phyloP scores from a whole-genome alignment of 2,113 vertebrate species.

The Varanus komodoensis region DNA sequence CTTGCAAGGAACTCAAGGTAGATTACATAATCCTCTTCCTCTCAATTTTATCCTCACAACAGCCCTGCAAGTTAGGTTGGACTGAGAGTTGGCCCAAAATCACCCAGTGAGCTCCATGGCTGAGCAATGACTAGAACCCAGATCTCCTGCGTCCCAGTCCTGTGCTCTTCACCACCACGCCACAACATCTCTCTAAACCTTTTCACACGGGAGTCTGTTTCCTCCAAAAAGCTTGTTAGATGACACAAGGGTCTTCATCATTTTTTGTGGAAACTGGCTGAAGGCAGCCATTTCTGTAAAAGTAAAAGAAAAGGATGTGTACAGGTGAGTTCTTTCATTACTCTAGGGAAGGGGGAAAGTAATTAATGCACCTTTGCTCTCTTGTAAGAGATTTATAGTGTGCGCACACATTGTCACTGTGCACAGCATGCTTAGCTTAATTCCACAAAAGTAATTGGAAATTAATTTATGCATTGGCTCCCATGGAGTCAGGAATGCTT shows the following conservation, averaged over 20 bases:
- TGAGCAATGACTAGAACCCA: too few relatives aligned
- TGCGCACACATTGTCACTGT: not conserved
- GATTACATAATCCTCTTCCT: too few relatives aligned
- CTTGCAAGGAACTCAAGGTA: too few relatives aligned
- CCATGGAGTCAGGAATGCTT: not conserved
- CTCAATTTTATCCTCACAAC: too few relatives aligned
- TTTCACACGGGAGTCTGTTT: too few relatives aligned
- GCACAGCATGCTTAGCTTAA: constrained; percentile 10
- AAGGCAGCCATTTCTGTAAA: not conserved
- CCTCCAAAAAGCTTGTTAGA: not conserved
- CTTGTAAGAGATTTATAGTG: not conserved
- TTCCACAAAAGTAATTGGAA: constrained; percentile 7
- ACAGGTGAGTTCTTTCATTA: not conserved
- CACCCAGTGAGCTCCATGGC: too few relatives aligned
- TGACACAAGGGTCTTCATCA: not conserved
- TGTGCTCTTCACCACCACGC: too few relatives aligned
- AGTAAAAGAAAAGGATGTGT: not conserved
- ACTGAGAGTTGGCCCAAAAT: too few relatives aligned
- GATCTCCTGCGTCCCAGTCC: too few relatives aligned
- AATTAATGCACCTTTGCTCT: not conserved
- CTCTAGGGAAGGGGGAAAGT: not conserved
- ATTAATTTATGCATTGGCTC: not conserved
- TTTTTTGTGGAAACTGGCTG: not conserved
- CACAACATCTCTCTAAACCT: too few relatives aligned
- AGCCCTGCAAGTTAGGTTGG: too few relatives aligned